These are phyloP conservation scores for Dromococcyx pavoninus DNA, from an alignment of 2,797 vertebrate species.

Conservation along the genomic window DNA sequence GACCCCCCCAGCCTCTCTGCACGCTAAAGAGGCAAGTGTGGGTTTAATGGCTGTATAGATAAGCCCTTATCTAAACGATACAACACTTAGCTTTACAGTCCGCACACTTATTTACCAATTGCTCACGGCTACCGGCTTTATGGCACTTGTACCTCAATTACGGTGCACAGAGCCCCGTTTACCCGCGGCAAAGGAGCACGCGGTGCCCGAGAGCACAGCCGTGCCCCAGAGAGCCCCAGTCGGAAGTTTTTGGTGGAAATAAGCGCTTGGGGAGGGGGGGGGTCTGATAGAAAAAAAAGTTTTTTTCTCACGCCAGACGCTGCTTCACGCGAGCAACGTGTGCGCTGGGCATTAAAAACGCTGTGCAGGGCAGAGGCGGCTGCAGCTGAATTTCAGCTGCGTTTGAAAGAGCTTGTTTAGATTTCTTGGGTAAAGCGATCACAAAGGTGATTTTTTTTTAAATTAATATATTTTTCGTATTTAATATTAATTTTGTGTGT, in stretches of 20 bases:
- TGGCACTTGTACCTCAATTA: background rate
- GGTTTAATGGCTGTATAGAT: conserved; percentile 8
- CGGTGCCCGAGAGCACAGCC: background rate
- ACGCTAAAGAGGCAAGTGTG: background rate
- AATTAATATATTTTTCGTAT: background rate
- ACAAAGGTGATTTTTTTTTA: background rate
- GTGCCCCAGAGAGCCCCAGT: fast-evolving
- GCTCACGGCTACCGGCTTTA: background rate
- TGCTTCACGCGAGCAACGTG: background rate
- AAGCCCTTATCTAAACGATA: conserved; percentile 50
- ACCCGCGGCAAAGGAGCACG: background rate
- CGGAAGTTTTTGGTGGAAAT: background rate
- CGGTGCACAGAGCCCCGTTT: background rate
- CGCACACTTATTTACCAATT: background rate
- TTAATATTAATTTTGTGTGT: background rate
- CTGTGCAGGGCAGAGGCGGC: background rate
- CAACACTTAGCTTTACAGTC: background rate
- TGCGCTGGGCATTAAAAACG: background rate
- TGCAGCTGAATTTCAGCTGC: background rate
- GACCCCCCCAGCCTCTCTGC: background rate
- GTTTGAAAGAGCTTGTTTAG: background rate
- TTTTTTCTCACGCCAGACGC: background rate
- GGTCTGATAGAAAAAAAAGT: background rate
- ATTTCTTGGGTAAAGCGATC: background rate
- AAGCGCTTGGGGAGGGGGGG: background rate